Conservation (phyloP, 2,888 invertebrate genomes). For the Orthosia gracilis region DNA sequence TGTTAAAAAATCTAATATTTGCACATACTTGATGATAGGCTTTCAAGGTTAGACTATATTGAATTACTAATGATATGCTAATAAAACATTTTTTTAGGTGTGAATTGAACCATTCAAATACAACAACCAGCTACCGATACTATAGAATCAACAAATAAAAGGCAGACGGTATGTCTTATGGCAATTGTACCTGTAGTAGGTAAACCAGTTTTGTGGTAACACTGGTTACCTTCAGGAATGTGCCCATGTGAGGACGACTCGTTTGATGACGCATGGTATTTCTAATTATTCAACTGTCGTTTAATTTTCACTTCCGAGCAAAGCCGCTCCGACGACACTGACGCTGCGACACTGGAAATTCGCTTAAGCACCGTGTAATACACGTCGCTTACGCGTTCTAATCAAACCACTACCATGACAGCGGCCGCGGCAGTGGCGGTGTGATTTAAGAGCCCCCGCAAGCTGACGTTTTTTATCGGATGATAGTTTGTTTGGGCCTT, state of each 20-base stretch:
- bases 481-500: too few species aligned
- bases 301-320: not conserved
- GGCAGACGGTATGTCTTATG: conserved; percentile 26
- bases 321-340: too few species aligned
- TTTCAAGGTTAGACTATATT: not conserved
- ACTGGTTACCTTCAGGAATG: conserved; percentile 51
- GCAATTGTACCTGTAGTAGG: conserved; percentile 33
- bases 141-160: conserved; percentile 41
- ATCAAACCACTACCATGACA: too few species aligned
- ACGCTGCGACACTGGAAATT: too few species aligned
- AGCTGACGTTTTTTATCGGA: too few species aligned
- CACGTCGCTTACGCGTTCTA: too few species aligned
- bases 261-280: conserved; percentile 40
- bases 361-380: too few species aligned
- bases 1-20: not conserved
- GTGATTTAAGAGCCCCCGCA: too few species aligned
- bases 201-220: conserved; percentile 58
- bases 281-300: conserved; percentile 55
- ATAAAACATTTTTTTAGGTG: conserved; percentile 2
- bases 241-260: conserved; percentile 43
- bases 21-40: conserved; percentile 10
- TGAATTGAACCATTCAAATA: not conserved
- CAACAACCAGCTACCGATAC: conserved; percentile 23
- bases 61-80: not conserved
- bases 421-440: too few species aligned